Conservation (phyloP, 2,888 invertebrate genomes). For the Hypsopygia costalis region DNA sequence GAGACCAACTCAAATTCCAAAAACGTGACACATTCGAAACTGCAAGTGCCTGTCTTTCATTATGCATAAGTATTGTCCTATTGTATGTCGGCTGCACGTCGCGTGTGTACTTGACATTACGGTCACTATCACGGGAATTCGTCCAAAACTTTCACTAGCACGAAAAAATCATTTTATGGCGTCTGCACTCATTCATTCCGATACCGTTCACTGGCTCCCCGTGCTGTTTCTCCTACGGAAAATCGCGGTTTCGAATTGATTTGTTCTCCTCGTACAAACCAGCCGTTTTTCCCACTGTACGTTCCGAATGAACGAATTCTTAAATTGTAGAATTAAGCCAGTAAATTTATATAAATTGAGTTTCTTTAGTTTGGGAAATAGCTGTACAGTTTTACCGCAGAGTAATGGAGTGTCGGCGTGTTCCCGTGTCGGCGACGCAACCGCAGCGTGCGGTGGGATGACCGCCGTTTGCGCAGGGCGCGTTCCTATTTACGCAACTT, state of each 20-base stretch:
- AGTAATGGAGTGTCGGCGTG: slow-evolving; percentile 5
- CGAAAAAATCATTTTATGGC: slow-evolving; percentile 37
- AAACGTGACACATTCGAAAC: not conserved
- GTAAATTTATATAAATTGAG: slow-evolving; percentile 20
- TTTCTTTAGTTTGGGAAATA: slow-evolving; percentile 19
- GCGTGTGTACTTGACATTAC: slow-evolving; percentile 24
- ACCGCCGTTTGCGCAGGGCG: slow-evolving; percentile 24
- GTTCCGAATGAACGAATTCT: slow-evolving; percentile 32
- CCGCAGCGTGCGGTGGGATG: slow-evolving; percentile 24
- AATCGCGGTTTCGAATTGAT: slow-evolving; percentile 31
- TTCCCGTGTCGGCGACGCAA: slow-evolving; percentile 19
- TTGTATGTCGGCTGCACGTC: slow-evolving; percentile 30
- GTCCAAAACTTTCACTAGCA: slow-evolving; percentile 54
- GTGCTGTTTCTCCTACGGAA: slow-evolving; percentile 18
- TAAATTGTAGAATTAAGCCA: slow-evolving; percentile 24
- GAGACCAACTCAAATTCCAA: no score
- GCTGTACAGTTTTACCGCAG: slow-evolving; percentile 9
- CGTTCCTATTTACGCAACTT: slow-evolving; percentile 33
- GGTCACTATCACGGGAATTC: slow-evolving; percentile 27
- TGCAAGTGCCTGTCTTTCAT: slow-evolving; percentile 12
- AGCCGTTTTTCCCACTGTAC: slow-evolving; percentile 22
- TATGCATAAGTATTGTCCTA: slow-evolving; percentile 29
- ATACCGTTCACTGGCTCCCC: slow-evolving; percentile 49
- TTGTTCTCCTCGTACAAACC: slow-evolving; percentile 18
- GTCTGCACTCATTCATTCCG: slow-evolving; percentile 35